Base-by-base conservation (phyloP, 2,888 invertebrate genomes). In the Callyntrura guangdongensis region DNA sequence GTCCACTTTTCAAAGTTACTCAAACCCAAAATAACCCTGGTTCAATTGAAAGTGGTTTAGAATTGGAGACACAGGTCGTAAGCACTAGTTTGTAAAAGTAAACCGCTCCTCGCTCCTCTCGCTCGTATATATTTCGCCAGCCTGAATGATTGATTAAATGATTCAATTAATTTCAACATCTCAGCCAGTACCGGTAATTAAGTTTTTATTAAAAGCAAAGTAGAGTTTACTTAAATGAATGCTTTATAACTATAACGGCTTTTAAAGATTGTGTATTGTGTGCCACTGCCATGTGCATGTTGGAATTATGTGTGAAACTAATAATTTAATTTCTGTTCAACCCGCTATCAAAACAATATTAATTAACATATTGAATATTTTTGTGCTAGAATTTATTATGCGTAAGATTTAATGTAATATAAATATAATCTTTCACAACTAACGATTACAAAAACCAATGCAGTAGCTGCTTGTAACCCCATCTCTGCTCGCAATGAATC, bases 81-180 rank as follows among this genome's bases (percentile, higher is more conserved):
- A 92, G 90, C 77, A 91, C 91, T 85, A 92, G 92, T 83, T 92
- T 92, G 85, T 92, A 92, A 90, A 61, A 77, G 69, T 64, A 53
- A 27, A 22, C 74, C 17, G 49, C 25, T n/a, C 27, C 45, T 61
- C 86, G n/a, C 14, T 27, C 69, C 36, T 59, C 77, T 61, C 61
- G 4, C 49, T 64, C 64, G 83, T 83, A n/a, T 49, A 20, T 79
- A 9, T 81, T 85, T 82, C 79, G 12, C 74, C 49, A 74, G 22
- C 81, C 61, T 86, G 86, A 85, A 59, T 59, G 72, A 86, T 67
- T 87, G 81, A 81, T 72, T 86, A 61, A 86, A 77, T 77, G 86
- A 86, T 64, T 53, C 77, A 17, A 83, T 74, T 81, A 72, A 53
- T 72, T 64, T 86, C 90, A 49, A 49, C 90, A 64, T 86, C 85